Percentiles rank a stretch among this genome's conserved stretches.
Evolutionary conservation across 2,888 invertebrate genomes (phyloP).

Genomic region (Cancer borealis): DNA sequence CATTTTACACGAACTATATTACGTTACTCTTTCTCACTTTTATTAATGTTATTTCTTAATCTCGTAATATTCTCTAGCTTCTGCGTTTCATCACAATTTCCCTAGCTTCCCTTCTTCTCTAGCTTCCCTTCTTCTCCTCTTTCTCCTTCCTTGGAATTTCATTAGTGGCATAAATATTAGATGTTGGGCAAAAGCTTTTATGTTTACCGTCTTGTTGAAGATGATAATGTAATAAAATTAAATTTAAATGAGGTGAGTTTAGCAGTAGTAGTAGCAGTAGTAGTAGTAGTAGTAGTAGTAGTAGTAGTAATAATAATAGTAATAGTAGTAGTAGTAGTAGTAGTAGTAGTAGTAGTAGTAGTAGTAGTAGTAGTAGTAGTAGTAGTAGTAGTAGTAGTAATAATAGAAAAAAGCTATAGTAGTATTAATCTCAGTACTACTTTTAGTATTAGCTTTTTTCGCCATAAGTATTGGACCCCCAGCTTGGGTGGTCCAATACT

Average conservation of each 20-base stretch:
- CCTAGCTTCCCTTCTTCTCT: background rate
- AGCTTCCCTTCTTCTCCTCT: no score
- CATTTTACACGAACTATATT: no score
- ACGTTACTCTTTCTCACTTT: no score
- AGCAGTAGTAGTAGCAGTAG: background rate
- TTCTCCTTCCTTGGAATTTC: background rate
- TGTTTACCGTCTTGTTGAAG: background rate
- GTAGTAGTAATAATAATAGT: slow-evolving; percentile 32
- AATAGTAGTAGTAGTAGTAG: slow-evolving; percentile 10
- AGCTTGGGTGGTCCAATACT: no score
- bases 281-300: background rate
- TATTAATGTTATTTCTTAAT: no score
- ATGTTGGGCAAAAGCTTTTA: background rate
- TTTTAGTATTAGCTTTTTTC: no score
- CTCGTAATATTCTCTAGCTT: no score
- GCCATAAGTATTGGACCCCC: no score
- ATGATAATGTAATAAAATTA: background rate
- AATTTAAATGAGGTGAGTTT: no score
- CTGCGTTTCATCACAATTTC: background rate
- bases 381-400: background rate
- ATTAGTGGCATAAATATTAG: background rate
- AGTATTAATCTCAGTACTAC: no score
- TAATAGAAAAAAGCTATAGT: no score
- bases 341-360: slow-evolving; percentile 31
- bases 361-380: background rate